Conservation (phyloP, 2,888 invertebrate species). For the Oegoconia quadripuncta region DNA sequence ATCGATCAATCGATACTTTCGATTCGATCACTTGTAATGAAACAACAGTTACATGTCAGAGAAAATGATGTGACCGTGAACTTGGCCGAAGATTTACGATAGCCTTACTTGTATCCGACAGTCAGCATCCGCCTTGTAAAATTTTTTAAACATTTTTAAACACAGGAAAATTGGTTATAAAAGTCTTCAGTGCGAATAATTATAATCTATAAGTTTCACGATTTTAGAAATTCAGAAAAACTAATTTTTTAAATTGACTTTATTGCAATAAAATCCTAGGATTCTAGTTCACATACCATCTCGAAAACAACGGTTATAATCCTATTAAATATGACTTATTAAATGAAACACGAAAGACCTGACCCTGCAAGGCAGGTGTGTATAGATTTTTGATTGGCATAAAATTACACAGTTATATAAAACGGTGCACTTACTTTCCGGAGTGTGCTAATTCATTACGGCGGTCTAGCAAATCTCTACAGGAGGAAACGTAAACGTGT, state of each 20-base stretch:
- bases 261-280: neutral
- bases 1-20: conserved; percentile 44
- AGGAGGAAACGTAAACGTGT: conserved; percentile 42
- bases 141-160: no score
- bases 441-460: conserved; percentile 39
- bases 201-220: no score
- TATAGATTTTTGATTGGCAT: conserved; percentile 39
- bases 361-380: conserved; percentile 10
- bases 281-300: no score
- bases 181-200: no score
- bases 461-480: conserved; percentile 33
- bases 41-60: conserved; percentile 42
- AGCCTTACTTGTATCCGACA: conserved; percentile 20
- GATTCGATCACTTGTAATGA: conserved; percentile 43
- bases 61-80: conserved; percentile 41
- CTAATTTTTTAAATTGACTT: no score
- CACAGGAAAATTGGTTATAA: no score
- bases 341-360: conserved; percentile 5
- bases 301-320: no score
- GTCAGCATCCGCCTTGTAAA: conserved; percentile 1
- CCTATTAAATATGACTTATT: conserved; percentile 1
- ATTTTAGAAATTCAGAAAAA: no score
- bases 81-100: conserved; percentile 42
- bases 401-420: conserved; percentile 39
- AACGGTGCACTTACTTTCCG: conserved; percentile 53